A percentile compares a stretch with the other conserved stretches of the same genome.
Evolutionary conservation across 2,113 vertebrate species (phyloP).

Genomic region (Gorilla gorilla): DNA sequence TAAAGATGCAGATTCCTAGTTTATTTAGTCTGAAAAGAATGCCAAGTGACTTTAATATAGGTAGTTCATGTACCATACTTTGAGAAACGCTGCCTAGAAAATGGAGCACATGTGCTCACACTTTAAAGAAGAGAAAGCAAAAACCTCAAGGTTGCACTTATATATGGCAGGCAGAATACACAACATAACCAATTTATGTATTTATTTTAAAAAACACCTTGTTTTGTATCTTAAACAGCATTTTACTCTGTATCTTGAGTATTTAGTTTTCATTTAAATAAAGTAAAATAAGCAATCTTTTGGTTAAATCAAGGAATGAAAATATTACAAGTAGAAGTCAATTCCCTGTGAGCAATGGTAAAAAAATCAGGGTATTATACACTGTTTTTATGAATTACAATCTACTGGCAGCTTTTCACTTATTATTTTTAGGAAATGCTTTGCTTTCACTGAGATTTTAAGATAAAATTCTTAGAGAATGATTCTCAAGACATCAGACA

Average conservation of each 20-base stretch:
- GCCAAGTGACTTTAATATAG: background rate
- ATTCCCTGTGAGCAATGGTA: background rate
- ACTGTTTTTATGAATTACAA: conserved; percentile 12
- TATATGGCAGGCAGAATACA: background rate
- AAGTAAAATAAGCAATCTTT: background rate
- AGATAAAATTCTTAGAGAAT: conserved; percentile 47
- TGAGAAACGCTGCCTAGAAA: background rate
- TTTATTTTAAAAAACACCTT: background rate
- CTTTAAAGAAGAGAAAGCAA: background rate
- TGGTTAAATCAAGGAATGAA: background rate
- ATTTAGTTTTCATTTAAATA: conserved; percentile 33
- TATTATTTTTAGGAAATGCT: conserved; percentile 56
- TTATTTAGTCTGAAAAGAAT: background rate
- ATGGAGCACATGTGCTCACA: background rate
- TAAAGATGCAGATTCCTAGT: background rate
- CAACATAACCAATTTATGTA: background rate
- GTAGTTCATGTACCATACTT: background rate
- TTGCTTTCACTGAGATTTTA: conserved; percentile 54
- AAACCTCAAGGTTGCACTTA: background rate
- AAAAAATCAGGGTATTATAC: background rate
- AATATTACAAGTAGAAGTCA: background rate
- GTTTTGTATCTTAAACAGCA: no score
- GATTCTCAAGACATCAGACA: conserved; percentile 51
- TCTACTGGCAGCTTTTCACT: background rate
- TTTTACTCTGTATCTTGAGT: background rate